Conservation (phyloP, 2,113 vertebrate genomes). For the Callaeas wilsoni region DNA sequence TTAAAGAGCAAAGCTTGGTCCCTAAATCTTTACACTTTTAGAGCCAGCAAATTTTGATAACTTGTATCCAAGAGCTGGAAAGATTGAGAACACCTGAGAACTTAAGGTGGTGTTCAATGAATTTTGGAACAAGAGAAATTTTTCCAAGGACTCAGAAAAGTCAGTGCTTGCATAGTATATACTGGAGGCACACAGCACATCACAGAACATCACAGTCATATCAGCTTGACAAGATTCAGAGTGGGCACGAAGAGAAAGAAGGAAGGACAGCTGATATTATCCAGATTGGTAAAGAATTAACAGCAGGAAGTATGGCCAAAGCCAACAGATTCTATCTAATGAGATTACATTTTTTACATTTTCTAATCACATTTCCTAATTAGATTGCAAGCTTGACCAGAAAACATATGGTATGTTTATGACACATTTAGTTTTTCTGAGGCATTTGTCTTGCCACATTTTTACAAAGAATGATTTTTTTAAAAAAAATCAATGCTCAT, state of each 20-base stretch:
- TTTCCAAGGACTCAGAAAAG: background rate
- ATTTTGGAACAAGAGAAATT: background rate
- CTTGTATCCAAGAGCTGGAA: background rate
- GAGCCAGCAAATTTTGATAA: background rate
- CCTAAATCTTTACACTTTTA: background rate
- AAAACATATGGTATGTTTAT: background rate
- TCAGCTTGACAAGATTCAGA: background rate
- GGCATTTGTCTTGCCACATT: background rate
- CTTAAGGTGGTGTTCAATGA: rapidly evolving
- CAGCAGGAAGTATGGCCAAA: constrained; percentile 15
- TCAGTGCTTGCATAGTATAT: rapidly evolving
- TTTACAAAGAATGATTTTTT: background rate
- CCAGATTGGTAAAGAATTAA: constrained; percentile 36
- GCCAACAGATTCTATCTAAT: constrained; percentile 27
- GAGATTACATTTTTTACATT: constrained; percentile 34
- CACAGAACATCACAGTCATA: background rate
- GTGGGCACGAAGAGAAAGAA: background rate
- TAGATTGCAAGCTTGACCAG: background rate
- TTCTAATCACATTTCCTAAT: constrained; percentile 45
- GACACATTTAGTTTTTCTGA: background rate
- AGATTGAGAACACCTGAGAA: background rate
- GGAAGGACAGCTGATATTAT: constrained; percentile 11
- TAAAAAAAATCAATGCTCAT: background rate
- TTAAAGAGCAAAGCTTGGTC: background rate
- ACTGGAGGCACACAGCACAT: background rate